Conservation (phyloP, 1,140 invertebrate genomes). For the Brachionus manjavacas region DNA sequence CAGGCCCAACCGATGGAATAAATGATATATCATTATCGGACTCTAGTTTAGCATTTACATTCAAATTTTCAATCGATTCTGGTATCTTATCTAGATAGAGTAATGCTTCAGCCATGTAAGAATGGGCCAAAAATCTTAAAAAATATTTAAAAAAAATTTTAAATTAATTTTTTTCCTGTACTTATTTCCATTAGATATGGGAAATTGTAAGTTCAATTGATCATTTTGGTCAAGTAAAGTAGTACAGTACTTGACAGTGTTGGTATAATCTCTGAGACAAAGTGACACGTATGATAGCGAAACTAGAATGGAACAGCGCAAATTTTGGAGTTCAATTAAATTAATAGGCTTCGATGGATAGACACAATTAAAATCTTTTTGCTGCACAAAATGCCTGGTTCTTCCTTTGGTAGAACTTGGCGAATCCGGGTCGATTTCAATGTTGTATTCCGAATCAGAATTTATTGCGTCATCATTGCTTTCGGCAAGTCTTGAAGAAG, state of each 20-base stretch:
- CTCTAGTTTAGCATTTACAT: constrained; percentile 62
- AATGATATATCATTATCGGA: constrained; percentile 64
- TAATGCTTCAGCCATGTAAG: constrained; percentile 83
- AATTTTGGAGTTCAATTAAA: constrained; percentile 51
- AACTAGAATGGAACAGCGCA: constrained; percentile 68
- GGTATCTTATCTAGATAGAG: constrained; percentile 73
- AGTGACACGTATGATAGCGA: constrained; percentile 76
- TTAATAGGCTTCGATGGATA: constrained; percentile 50
- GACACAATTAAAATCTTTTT: constrained; percentile 29
- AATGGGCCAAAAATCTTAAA: constrained; percentile 71
- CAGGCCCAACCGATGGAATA: constrained; percentile 53
- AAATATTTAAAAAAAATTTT: constrained; percentile 7
- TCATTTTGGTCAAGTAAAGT: constrained; percentile 64
- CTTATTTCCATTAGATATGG: constrained; percentile 58
- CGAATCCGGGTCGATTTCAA: constrained; percentile 48
- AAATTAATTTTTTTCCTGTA: constrained; percentile 50
- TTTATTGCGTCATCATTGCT: not conserved
- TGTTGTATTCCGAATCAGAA: not conserved
- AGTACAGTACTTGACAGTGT: constrained; percentile 73
- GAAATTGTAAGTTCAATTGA: constrained; percentile 47
- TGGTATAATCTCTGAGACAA: constrained; percentile 74
- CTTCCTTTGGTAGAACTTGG: constrained; percentile 48
- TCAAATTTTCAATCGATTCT: constrained; percentile 77
- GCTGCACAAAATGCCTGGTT: not conserved
- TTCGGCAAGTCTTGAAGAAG: not conserved